Conservation (phyloP, 1,140 invertebrate species). For the Lucilia sericata region DNA sequence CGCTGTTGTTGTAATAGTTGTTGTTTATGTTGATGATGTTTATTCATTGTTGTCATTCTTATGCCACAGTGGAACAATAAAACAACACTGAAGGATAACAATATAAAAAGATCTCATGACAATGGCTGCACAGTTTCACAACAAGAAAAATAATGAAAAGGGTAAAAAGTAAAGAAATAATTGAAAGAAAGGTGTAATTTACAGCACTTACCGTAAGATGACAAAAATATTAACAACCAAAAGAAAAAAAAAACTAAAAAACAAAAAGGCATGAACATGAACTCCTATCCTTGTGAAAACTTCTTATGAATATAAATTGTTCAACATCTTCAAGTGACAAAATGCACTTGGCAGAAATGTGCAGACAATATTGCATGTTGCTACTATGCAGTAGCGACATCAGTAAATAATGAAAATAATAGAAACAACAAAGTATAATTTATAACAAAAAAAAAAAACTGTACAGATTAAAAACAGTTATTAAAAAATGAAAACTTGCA, state of each 20-base stretch:
- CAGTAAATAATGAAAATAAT: neutral
- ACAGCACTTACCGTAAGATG: constrained; percentile 7
- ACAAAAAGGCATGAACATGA: constrained; percentile 15
- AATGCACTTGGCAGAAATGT: constrained; percentile 29
- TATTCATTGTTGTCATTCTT: neutral
- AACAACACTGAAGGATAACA: constrained; percentile 3
- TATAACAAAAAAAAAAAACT: neutral
- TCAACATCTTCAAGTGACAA: constrained; percentile 33
- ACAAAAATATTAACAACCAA: neutral
- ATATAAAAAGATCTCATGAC: neutral
- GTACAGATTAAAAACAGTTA: neutral
- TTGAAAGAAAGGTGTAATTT: constrained; percentile 41
- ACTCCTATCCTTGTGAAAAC: neutral
- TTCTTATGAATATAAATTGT: constrained; percentile 29
- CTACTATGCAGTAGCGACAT: neutral
- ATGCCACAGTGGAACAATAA: neutral
- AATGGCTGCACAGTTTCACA: neutral
- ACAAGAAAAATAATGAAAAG: neutral
- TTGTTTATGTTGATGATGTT: neutral
- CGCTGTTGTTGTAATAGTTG: neutral
- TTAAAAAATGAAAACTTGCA: neutral
- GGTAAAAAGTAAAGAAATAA: constrained; percentile 24
- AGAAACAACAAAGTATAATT: constrained; percentile 9
- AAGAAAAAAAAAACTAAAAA: neutral
- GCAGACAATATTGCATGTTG: neutral